phyloP scores from a whole-genome alignment of 2,888 invertebrate genomes.

The Dinocampus coccinellae region DNA sequence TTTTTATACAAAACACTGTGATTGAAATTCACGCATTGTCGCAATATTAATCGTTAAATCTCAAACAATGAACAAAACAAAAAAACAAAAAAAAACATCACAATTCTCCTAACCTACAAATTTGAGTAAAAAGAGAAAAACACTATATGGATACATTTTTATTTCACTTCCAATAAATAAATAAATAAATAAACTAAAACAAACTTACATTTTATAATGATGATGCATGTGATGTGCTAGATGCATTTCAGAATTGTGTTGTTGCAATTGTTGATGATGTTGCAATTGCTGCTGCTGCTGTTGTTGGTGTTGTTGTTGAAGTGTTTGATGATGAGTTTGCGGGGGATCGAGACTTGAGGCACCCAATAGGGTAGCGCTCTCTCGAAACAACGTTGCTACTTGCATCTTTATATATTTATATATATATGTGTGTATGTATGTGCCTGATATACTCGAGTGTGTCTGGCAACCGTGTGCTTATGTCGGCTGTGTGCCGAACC shows the following conservation, averaged over 20 bases:
- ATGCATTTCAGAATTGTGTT: slow-evolving; percentile 64
- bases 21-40: not conserved
- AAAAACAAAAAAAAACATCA: not conserved
- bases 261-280: slow-evolving; percentile 57
- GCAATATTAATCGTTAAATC: not conserved
- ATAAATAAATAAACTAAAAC: slow-evolving; percentile 2
- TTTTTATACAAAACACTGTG: not conserved
- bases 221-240: slow-evolving; percentile 67
- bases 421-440: too few relatives aligned
- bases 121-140: too few relatives aligned
- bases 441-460: not conserved
- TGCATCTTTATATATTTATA: slow-evolving; percentile 74
- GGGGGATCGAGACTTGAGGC: slow-evolving; percentile 75
- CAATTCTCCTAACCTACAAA: not conserved
- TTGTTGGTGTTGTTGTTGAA: slow-evolving; percentile 50
- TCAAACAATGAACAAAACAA: too few relatives aligned
- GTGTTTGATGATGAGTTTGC: slow-evolving; percentile 63
- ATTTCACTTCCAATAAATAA: not conserved
- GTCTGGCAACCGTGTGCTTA: not conserved
- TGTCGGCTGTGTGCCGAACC: not conserved
- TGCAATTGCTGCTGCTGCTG: slow-evolving; percentile 46
- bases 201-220: slow-evolving; percentile 67
- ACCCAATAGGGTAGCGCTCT: slow-evolving; percentile 77
- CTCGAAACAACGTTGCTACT: slow-evolving; percentile 78
- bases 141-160: not conserved